phyloP scores from a whole-genome alignment of 2,113 vertebrate genomes.

The Anoplopoma fimbria region DNA sequence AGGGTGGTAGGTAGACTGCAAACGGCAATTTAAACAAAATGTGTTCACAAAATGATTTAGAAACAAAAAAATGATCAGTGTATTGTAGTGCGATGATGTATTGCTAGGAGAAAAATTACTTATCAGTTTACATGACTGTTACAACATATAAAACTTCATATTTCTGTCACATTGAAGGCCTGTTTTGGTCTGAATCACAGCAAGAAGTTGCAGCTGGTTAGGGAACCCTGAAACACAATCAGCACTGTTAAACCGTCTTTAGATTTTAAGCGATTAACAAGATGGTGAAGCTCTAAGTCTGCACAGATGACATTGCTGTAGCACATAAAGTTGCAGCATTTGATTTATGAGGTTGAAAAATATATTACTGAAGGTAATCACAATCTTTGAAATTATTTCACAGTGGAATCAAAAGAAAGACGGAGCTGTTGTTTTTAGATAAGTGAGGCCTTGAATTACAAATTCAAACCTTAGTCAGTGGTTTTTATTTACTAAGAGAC shows the following conservation, averaged over 20 bases:
- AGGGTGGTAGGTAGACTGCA: not conserved
- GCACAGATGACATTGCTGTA: not conserved
- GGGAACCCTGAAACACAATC: not conserved
- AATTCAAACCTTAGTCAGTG: constrained; percentile 62
- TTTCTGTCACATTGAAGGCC: not conserved
- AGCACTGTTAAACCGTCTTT: not conserved
- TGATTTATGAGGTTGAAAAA: constrained; percentile 13
- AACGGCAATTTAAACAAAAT: not conserved
- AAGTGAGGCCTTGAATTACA: constrained; percentile 45
- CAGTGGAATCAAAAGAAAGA: not conserved
- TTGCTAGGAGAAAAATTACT: not conserved
- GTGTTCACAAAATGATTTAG: constrained; percentile 11
- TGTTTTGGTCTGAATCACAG: constrained; percentile 36
- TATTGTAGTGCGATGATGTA: not conserved
- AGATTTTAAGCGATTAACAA: not conserved
- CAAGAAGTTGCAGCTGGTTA: constrained; percentile 21
- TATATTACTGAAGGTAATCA: not conserved
- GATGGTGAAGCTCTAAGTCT: not conserved
- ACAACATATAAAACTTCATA: not conserved
- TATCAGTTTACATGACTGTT: not conserved
- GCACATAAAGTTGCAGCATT: constrained; percentile 44
- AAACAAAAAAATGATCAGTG: not conserved
- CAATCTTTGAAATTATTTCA: not conserved
- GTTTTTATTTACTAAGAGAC: constrained; percentile 68
- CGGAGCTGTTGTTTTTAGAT: not conserved